Evolutionary conservation across 2,113 vertebrate genomes (phyloP).

Genomic region (Vireo altiloquus): DNA sequence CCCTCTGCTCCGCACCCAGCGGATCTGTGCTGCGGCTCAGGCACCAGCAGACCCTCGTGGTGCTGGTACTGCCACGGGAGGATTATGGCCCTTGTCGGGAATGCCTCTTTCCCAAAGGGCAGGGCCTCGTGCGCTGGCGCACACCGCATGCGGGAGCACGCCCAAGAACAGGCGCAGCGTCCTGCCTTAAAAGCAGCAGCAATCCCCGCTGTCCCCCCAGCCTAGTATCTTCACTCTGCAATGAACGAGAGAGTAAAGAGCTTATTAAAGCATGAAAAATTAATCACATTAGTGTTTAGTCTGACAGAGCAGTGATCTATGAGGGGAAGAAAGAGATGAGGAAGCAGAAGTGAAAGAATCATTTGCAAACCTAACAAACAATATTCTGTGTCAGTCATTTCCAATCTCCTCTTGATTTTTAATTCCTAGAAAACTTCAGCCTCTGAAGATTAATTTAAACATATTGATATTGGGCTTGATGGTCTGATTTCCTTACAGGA

Average conservation of each 20-base stretch:
- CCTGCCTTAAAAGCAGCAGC: neutral
- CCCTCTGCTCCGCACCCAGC: accelerated
- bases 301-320: neutral
- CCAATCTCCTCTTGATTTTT: neutral
- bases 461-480: neutral
- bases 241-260: neutral
- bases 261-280: neutral
- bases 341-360: neutral
- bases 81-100: accelerated
- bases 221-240: neutral
- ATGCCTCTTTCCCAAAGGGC: neutral
- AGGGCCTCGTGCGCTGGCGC: accelerated
- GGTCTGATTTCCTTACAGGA: neutral
- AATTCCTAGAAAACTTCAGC: neutral
- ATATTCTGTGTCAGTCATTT: neutral
- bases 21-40: accelerated
- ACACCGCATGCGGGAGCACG: accelerated
- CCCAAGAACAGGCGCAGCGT: accelerated
- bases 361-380: neutral
- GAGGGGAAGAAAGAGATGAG: neutral
- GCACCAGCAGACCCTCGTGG: neutral
- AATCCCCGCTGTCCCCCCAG: accelerated
- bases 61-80: accelerated
- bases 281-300: neutral
- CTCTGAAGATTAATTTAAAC: neutral